Evolutionary conservation across 2,113 vertebrate genomes (phyloP), one percentile per base, ranked within the genome.

Genomic region (Ceuthmochares aereus): DNA sequence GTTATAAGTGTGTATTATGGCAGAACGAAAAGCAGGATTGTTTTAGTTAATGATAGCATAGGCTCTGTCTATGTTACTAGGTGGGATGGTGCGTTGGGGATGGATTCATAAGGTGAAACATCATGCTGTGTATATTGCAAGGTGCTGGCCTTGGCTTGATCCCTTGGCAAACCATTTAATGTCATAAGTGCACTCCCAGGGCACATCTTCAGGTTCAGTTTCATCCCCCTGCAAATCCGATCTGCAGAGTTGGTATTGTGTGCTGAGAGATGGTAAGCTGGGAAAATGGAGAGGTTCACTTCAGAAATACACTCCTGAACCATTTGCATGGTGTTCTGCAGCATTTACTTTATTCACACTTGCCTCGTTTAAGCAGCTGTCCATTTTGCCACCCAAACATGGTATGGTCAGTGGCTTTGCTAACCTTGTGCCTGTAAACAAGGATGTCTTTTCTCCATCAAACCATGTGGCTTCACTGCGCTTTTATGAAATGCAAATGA

Each of bases 201-300:
- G 17, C 36, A 32, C 12, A 16, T 40, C 64, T 66, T 76, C 0
- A 0, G 10, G 23, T 62, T 18, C 9, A 37, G 13, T 62, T 83
- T 88, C 49, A 52, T 22, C 13, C 17, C 42, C 17, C 7, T 3
- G 0, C 40, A 2, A 20, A 23, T 7, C 5, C 7, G 6, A 47
- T 74, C 47, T 47, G 43, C 20, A 27, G 19, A 5, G 23, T 47
- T 40, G 12, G 12, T 62, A 26, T 40, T 63, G 8, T 30, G 64
- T 45, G 14, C 59, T 22, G 21, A 63, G 14, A 11, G 22, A 22
- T 56, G 43, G 18, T 23, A 45, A 40, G 25, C 9, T 77, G 34
- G 29, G 10, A 12, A 32, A 62, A 82, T 32, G 23, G 17, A 66
- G 84, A 70, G 21, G 9, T 60, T 76, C 23, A 5, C 40, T 56